phyloP scores from a whole-genome alignment of 2,888 invertebrate species.

The Timema cristinae region DNA sequence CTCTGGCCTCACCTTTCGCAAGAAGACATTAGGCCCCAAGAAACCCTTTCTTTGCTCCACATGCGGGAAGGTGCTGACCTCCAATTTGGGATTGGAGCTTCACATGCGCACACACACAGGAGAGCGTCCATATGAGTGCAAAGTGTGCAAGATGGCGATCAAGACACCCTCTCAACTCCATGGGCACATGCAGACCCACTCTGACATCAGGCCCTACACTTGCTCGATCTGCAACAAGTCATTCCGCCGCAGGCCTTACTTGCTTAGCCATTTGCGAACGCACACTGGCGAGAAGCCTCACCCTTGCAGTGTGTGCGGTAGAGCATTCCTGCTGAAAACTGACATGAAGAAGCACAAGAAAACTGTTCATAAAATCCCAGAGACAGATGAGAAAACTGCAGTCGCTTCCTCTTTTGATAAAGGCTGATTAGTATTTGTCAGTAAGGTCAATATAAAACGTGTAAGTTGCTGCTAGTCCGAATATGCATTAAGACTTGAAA shows the following conservation, averaged over 20 bases:
- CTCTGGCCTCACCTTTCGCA: background rate
- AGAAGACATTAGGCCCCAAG: background rate
- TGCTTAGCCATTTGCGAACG: conserved; percentile 23
- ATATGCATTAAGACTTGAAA: too few relatives aligned
- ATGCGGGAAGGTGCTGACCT: conserved; percentile 21
- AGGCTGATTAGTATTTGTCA: too few relatives aligned
- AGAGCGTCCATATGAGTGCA: conserved; percentile 23
- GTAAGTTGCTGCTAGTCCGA: too few relatives aligned
- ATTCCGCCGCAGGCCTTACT: conserved; percentile 24
- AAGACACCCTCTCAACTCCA: conserved; percentile 23
- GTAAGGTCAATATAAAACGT: too few relatives aligned
- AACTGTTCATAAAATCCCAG: conserved; percentile 19
- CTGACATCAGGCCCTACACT: conserved; percentile 22
- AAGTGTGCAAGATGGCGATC: conserved; percentile 23
- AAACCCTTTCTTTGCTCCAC: conserved; percentile 19
- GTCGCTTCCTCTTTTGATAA: too few relatives aligned
- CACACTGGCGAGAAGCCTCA: conserved; percentile 27
- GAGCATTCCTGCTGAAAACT: conserved; percentile 22
- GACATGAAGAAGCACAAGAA: conserved; percentile 25
- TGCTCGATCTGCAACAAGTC: conserved; percentile 23
- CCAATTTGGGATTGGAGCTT: conserved; percentile 16
- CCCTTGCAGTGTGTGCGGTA: conserved; percentile 22
- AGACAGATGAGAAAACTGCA: too few relatives aligned
- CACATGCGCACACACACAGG: conserved; percentile 27
- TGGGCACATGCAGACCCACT: conserved; percentile 26